Evolutionary conservation across 2,113 vertebrate genomes (phyloP).

Genomic region (Carlito syrichta): DNA sequence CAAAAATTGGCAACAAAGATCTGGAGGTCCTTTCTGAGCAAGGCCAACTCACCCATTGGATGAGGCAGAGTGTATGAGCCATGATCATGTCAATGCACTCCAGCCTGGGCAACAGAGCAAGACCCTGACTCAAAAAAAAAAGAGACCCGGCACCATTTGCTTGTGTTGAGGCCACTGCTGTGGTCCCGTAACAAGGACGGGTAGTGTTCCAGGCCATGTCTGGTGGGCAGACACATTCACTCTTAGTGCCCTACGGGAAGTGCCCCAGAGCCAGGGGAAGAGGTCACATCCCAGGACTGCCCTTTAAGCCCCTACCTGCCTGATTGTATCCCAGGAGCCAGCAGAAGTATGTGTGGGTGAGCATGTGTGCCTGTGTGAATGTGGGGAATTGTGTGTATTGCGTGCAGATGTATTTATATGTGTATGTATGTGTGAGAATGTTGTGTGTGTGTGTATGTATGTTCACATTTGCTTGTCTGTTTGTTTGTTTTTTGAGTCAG

Average conservation of each 20-base stretch:
- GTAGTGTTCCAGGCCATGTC: background rate
- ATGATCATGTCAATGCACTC: no score
- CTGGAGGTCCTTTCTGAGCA: background rate
- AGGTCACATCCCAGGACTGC: background rate
- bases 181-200: constrained; percentile 23
- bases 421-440: background rate
- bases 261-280: constrained; percentile 34
- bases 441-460: background rate
- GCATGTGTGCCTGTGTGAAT: background rate
- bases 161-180: background rate
- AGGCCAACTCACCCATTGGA: background rate
- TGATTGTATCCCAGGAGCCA: background rate
- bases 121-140: no score
- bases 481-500: no score
- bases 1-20: background rate
- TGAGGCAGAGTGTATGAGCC: no score
- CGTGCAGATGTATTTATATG: background rate
- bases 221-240: background rate
- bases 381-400: no score
- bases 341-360: background rate
- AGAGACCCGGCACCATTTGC: background rate
- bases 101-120: no score
- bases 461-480: no score
- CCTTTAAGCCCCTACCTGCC: background rate
- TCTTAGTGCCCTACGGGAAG: constrained; percentile 46